Conservation (phyloP, 2,113 vertebrate species). For the Odocoileus virginianus region DNA sequence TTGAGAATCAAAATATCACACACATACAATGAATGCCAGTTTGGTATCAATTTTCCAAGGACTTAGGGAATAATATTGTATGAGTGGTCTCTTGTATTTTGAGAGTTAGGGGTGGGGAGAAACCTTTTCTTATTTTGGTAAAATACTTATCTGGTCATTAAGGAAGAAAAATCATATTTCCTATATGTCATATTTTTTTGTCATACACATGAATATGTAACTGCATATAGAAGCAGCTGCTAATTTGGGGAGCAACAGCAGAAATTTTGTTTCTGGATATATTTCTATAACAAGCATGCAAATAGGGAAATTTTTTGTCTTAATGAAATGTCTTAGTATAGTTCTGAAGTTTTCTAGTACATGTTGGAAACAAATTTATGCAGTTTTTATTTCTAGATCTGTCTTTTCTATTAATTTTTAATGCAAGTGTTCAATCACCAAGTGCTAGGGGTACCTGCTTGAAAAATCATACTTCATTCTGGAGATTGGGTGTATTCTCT, state of each 20-base stretch:
- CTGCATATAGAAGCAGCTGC: not conserved
- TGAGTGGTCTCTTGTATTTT: not conserved
- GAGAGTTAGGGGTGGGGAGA: not conserved
- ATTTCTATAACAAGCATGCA: not conserved
- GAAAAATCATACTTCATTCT: not conserved
- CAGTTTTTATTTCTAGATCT: not conserved
- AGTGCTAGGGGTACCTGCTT: not conserved
- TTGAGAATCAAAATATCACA: conserved; percentile 15
- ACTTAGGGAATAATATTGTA: not conserved
- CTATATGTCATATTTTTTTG: conserved; percentile 3
- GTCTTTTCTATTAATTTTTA: not conserved
- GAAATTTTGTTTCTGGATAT: not conserved
- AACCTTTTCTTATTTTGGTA: not conserved
- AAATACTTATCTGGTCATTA: not conserved
- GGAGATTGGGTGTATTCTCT: not conserved
- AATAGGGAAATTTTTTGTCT: not conserved
- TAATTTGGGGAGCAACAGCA: not conserved
- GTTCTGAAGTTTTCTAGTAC: conserved; percentile 14
- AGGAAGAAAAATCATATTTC: not conserved
- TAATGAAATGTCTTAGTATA: not conserved
- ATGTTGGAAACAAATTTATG: not conserved
- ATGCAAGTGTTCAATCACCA: not conserved
- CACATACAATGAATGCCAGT: not conserved
- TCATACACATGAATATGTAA: not conserved
- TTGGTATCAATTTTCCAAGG: not conserved